Percentiles rank a stretch among this genome's conserved stretches.
These are phyloP conservation scores for Galendromus occidentalis DNA, from an alignment of 1,140 invertebrate genomes.

Conservation along the genomic window DNA sequence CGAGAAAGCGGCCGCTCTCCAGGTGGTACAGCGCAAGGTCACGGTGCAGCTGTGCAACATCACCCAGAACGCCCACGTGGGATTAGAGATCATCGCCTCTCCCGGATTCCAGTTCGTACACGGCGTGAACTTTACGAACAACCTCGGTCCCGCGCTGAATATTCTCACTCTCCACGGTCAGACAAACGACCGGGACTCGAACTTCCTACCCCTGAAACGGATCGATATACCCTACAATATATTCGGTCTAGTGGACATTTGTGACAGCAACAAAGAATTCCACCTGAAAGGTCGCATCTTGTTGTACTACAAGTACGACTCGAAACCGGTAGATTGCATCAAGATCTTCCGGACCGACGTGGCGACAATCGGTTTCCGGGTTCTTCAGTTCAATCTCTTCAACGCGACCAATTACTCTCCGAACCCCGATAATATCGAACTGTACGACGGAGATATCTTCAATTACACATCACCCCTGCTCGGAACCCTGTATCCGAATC, in stretches of 20 bases:
- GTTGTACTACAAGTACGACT: constrained; percentile 92
- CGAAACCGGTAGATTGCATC: constrained; percentile 83
- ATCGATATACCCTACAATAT: constrained; percentile 74
- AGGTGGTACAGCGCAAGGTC: constrained; percentile 40
- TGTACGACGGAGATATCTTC: constrained; percentile 84
- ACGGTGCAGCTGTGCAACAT: constrained; percentile 47
- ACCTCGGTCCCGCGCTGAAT: constrained; percentile 69
- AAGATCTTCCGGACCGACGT: constrained; percentile 81
- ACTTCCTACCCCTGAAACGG: constrained; percentile 52
- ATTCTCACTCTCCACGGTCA: constrained; percentile 67
- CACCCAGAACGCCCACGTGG: constrained; percentile 63
- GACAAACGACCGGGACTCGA: constrained; percentile 48
- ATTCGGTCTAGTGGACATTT: constrained; percentile 90
- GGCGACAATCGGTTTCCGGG: constrained; percentile 63
- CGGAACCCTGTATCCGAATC: constrained; percentile 43
- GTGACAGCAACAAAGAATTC: constrained; percentile 78
- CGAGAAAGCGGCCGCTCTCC: constrained; percentile 75
- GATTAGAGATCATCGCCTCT: constrained; percentile 73
- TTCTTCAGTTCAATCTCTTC: constrained; percentile 81
- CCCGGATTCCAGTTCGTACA: constrained; percentile 42
- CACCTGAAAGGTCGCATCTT: constrained; percentile 69
- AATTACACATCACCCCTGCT: constrained; percentile 53
- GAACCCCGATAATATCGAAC: constrained; percentile 54
- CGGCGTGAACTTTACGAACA: constrained; percentile 45
- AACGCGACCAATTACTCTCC: constrained; percentile 62